Conservation (phyloP, 1,140 invertebrate genomes). For the Penaeus indicus region DNA sequence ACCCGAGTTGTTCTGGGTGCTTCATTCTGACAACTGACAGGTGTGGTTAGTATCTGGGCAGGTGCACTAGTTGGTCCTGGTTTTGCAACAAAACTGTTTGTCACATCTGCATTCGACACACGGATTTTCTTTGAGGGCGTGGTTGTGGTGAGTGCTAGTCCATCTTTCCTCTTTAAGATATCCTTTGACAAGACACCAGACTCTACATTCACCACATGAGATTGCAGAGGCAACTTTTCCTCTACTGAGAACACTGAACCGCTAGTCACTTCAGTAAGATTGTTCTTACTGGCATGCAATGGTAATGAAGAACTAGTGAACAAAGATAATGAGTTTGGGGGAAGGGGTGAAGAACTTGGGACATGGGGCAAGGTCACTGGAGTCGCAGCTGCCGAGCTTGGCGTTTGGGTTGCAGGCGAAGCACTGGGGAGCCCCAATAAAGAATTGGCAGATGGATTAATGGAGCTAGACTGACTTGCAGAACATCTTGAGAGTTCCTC, state of each 20-base stretch:
- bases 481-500: slow-evolving; percentile 24
- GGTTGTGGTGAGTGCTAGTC: slow-evolving; percentile 22
- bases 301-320: slow-evolving; percentile 26
- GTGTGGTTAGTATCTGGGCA: slow-evolving; percentile 10
- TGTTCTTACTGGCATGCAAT: slow-evolving; percentile 43
- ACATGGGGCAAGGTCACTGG: slow-evolving; percentile 7
- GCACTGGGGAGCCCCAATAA: slow-evolving; percentile 6
- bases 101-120: slow-evolving; percentile 41
- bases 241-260: slow-evolving; percentile 28
- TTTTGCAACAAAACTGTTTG: slow-evolving; percentile 43
- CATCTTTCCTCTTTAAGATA: slow-evolving; percentile 50
- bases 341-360: neutral
- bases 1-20: too few relatives aligned
- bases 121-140: slow-evolving; percentile 45
- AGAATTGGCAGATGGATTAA: slow-evolving; percentile 16
- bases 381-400: neutral
- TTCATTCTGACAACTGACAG: too few relatives aligned
- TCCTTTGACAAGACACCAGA: slow-evolving; percentile 43
- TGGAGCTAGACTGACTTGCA: neutral
- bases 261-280: slow-evolving; percentile 37
- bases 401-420: neutral
- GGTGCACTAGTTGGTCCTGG: slow-evolving; percentile 27
- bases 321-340: neutral
- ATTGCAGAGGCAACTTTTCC: slow-evolving; percentile 36
- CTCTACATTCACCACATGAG: slow-evolving; percentile 45